Conservation (phyloP, 2,797 vertebrate species). For the Rachycentron canadum region DNA sequence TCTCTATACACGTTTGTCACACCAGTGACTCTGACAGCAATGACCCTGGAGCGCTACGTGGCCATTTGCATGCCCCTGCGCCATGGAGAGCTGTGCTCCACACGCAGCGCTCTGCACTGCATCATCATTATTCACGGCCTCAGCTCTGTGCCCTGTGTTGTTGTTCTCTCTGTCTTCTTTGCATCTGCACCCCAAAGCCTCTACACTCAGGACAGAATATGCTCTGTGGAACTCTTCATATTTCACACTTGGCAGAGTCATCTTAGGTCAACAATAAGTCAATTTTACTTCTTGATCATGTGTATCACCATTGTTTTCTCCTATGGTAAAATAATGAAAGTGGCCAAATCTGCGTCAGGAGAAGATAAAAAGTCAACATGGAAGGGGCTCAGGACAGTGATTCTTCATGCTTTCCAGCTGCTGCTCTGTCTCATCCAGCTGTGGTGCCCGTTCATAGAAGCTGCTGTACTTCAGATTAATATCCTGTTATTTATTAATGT, state of each 20-base stretch:
- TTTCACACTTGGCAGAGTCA: conserved; percentile 50
- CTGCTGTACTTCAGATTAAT: conserved; percentile 25
- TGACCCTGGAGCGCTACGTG: no score
- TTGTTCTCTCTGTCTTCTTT: conserved; percentile 42
- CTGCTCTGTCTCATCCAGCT: conserved; percentile 68
- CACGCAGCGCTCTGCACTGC: conserved; percentile 12
- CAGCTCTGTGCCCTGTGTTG: conserved; percentile 45
- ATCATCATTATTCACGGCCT: conserved; percentile 63
- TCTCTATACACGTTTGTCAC: conserved; percentile 45
- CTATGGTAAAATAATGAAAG: conserved; percentile 67
- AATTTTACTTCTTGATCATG: conserved; percentile 70
- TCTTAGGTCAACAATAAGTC: conserved; percentile 38
- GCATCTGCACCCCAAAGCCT: neutral
- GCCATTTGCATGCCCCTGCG: no score
- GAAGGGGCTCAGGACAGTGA: conserved; percentile 68
- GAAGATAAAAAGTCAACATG: conserved; percentile 57
- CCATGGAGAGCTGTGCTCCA: conserved; percentile 67
- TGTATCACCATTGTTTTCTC: conserved; percentile 46
- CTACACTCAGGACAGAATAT: neutral
- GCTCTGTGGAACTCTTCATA: conserved; percentile 40
- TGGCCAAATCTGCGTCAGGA: conserved; percentile 61
- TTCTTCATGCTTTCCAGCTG: conserved; percentile 69
- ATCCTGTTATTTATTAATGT: conserved; percentile 27
- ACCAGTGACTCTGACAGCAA: conserved; percentile 73
- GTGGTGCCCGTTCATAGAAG: conserved; percentile 64